Base-by-base conservation (phyloP, 2,797 vertebrate genomes). In the Petrocephalus schoutedeni region DNA sequence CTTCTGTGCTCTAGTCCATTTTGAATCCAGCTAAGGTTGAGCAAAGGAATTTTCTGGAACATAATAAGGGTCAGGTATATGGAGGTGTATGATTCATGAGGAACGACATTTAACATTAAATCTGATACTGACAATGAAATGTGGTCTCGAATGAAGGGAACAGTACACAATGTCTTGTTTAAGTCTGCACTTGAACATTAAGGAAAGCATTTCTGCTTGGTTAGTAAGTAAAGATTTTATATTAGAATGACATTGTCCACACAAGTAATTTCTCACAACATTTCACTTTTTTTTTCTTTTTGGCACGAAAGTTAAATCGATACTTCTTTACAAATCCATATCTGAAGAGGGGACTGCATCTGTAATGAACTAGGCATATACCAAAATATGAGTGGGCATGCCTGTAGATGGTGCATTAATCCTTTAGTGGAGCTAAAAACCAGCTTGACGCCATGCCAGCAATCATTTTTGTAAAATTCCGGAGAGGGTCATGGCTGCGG, bases 381-480 rank as follows among this genome's bases (percentile, higher is more conserved):
- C 21, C 14, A n/a, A 41, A 61, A 58, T 54, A 84, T 80, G 74
- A 64, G 28, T 36, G 49, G 14, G 3, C 10, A 41, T 45, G 87
- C 19, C 57, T 88, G 54, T 57, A 58, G 56, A 87, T 86, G 49
- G 45, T 86, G 67, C 88, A 89, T 82, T 87, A 53, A 77, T 67
- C 67, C 67, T 53, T 57, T 53, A 54, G 32, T 58, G 86, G 16
- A 49, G 45, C 57, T 49, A 41, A 64, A 83, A 84, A 28, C 28
- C 21, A 88, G 32, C 82, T 53, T 49, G 58, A 74, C 82, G n/a
- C 51, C 85, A 28, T 88, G 58, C 82, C 58, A 85, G 57, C 87
- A 54, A 56, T 80, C 83, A 64, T 85, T 88, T 16, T 85, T 88
- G 77, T 23, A 53, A 86, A 86, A 59, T 82, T 49, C 9, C 36